These are phyloP conservation scores for Gorilla gorilla DNA, from an alignment of 2,113 vertebrate genomes.

Conservation along the genomic window DNA sequence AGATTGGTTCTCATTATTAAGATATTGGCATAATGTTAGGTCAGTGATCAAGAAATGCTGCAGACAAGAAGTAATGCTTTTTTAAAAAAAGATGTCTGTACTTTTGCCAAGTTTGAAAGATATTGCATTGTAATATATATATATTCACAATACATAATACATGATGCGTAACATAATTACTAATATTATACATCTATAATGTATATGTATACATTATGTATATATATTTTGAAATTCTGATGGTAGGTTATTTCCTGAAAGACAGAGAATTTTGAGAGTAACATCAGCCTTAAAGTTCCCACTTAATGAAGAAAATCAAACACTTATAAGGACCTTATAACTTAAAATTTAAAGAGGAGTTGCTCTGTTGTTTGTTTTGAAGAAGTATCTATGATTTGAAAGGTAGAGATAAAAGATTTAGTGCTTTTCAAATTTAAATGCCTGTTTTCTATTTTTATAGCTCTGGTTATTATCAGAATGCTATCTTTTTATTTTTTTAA, in stretches of 20 bases:
- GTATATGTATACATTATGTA: not conserved
- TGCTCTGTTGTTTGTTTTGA: not conserved
- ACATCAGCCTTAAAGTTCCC: conserved; percentile 14
- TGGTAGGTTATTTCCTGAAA: conserved; percentile 36
- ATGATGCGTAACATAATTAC: not conserved
- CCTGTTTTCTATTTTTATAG: conserved; percentile 46
- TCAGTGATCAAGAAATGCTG: not conserved
- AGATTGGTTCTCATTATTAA: not conserved
- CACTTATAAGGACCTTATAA: not conserved
- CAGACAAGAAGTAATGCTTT: not conserved
- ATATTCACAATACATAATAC: not conserved
- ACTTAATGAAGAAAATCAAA: not conserved
- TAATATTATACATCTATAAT: not conserved
- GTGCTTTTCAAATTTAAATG: not conserved
- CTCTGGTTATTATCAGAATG: conserved; percentile 32
- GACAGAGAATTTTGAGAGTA: conserved; percentile 11
- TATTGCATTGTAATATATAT: not conserved
- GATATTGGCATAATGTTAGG: not conserved
- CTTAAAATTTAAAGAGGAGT: not conserved
- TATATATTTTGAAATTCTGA: not conserved
- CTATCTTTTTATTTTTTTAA: conserved; percentile 1
- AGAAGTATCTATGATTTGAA: not conserved
- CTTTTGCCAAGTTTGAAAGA: conserved; percentile 33
- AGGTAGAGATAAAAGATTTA: conserved; percentile 5
- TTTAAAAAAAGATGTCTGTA: not conserved